Percentiles rank a stretch among this genome's conserved stretches.
Conservation (phyloP, 2,888 invertebrate species). For the Sycophila texana region DNA sequence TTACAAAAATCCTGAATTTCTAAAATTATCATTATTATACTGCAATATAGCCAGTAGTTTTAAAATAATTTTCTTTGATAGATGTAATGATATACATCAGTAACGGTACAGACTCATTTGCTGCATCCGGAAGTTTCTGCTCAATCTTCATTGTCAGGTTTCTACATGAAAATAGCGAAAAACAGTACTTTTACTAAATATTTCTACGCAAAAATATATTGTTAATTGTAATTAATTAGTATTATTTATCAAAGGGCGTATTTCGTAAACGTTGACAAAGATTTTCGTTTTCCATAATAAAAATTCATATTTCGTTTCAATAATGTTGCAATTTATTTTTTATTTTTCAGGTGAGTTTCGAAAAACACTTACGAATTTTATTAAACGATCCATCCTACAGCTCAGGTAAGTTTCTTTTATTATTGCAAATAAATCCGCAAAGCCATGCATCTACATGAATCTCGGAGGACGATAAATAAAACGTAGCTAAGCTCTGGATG, state of each 20-base stretch:
- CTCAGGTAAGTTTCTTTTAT: background rate
- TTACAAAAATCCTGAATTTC: no score
- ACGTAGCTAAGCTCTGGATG: no score
- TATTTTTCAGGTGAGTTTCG: slow-evolving; percentile 8
- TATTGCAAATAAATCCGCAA: background rate
- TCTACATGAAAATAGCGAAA: no score
- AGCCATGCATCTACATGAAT: no score
- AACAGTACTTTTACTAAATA: no score
- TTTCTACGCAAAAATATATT: no score
- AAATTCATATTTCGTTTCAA: background rate
- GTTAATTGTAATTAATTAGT: no score
- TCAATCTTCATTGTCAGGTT: background rate
- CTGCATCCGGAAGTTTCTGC: slow-evolving; percentile 12
- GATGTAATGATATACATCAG: slow-evolving; percentile 8
- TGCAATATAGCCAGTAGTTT: background rate
- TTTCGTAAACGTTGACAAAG: no score
- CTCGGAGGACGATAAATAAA: no score
- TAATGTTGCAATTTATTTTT: background rate
- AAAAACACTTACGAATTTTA: background rate
- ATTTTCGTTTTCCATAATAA: no score
- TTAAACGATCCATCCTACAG: background rate
- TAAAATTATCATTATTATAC: no score
- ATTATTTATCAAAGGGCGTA: background rate
- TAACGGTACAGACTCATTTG: slow-evolving; percentile 14
- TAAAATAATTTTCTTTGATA: background rate